Conservation (phyloP, 2,888 invertebrate genomes). For the Apodemia hepburni region DNA sequence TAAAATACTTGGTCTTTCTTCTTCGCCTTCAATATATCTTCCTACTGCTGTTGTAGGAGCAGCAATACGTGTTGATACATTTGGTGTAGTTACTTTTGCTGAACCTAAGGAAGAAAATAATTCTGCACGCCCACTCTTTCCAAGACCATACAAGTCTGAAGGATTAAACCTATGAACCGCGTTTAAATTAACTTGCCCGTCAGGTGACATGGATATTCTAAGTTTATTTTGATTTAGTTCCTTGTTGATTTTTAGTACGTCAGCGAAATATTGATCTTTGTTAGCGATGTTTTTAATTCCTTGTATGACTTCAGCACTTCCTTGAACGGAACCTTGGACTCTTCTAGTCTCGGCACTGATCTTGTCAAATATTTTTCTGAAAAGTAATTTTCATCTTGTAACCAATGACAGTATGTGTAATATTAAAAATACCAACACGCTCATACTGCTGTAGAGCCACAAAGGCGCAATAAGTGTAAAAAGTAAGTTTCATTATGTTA, state of each 20-base stretch:
- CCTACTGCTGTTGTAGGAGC: slow-evolving; percentile 42
- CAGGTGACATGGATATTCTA: slow-evolving; percentile 68
- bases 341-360: slow-evolving; percentile 76
- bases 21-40: slow-evolving; percentile 38
- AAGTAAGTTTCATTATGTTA: too few relatives aligned
- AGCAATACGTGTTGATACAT: slow-evolving; percentile 51
- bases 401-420: too few relatives aligned
- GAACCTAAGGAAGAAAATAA: slow-evolving; percentile 57
- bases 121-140: slow-evolving; percentile 50
- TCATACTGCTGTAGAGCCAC: too few relatives aligned
- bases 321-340: slow-evolving; percentile 64
- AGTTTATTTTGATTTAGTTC: slow-evolving; percentile 72
- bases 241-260: slow-evolving; percentile 75
- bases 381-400: background rate
- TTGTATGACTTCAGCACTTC: slow-evolving; percentile 77
- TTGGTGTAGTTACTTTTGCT: slow-evolving; percentile 41
- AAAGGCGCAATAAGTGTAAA: too few relatives aligned
- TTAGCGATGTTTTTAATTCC: slow-evolving; percentile 72
- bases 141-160: slow-evolving; percentile 52
- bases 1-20: slow-evolving; percentile 42
- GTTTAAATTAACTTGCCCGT: slow-evolving; percentile 67
- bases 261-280: slow-evolving; percentile 79
- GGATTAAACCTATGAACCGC: slow-evolving; percentile 64
- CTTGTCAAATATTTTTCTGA: slow-evolving; percentile 80
- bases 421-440: too few relatives aligned